Conservation (phyloP, 1,140 invertebrate genomes). For the Orchestia grillus region DNA sequence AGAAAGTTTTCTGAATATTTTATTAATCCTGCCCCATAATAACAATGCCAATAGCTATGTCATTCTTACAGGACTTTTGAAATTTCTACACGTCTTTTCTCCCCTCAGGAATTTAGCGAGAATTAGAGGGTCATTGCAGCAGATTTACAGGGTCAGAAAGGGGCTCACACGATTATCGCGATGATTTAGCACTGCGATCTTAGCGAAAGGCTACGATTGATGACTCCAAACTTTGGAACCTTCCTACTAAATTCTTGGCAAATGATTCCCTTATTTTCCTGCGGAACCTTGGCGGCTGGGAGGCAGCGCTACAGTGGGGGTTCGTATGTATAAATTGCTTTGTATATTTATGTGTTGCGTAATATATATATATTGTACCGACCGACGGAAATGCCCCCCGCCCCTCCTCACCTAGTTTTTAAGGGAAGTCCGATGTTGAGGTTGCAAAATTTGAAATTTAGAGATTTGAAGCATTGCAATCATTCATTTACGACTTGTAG, state of each 20-base stretch:
- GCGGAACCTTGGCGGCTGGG: no score
- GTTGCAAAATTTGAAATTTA: no score
- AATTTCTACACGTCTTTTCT: background rate
- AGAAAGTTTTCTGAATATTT: background rate
- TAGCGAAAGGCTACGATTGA: background rate
- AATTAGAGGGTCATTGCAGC: background rate
- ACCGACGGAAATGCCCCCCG: no score
- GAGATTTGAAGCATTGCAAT: no score
- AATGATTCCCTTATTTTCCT: background rate
- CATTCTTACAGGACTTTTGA: no score
- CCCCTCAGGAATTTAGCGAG: background rate
- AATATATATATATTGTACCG: no score
- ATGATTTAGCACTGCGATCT: background rate
- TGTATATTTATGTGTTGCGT: background rate
- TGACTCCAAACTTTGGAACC: background rate
- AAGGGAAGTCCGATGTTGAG: no score
- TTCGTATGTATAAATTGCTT: background rate
- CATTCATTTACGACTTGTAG: no score
- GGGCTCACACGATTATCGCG: background rate
- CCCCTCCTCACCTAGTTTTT: no score
- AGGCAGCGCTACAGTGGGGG: background rate
- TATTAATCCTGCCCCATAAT: background rate
- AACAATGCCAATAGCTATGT: no score
- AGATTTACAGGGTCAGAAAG: background rate
- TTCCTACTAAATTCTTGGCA: background rate